These are phyloP conservation scores for Drosophila lacicola DNA, from an alignment of 2,888 invertebrate genomes.

Conservation along the genomic window DNA sequence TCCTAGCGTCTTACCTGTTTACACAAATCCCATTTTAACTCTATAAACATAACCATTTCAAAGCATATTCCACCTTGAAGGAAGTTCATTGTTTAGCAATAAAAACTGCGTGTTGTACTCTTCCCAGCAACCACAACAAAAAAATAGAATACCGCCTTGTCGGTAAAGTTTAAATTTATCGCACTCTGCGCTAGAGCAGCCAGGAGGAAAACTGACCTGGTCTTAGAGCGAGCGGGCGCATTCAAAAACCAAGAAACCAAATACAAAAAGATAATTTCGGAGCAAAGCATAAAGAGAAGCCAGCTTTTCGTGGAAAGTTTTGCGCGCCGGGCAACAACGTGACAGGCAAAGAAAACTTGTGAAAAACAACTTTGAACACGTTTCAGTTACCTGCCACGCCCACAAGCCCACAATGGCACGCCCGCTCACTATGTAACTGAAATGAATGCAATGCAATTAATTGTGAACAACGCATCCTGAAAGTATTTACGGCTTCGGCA, in stretches of 20 bases:
- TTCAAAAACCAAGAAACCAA: conserved; percentile 31
- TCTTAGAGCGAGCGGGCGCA: conserved; percentile 9
- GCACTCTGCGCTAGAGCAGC: conserved; percentile 13
- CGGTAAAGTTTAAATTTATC: conserved; percentile 59
- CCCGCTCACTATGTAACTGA: conserved; percentile 46
- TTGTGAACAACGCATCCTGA: conserved; percentile 58
- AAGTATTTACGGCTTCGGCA: conserved; percentile 48
- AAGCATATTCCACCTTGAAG: conserved; percentile 5
- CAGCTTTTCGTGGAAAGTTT: conserved; percentile 56
- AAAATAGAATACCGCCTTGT: conserved; percentile 16
- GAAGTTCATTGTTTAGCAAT: conserved; percentile 42
- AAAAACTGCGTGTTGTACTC: conserved; percentile 12
- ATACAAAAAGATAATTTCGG: conserved; percentile 58
- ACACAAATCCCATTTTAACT: conserved; percentile 1
- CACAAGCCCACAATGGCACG: neutral
- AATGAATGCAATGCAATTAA: conserved; percentile 69
- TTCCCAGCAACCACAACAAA: neutral
- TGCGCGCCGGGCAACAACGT: conserved; percentile 45
- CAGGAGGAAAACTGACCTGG: conserved; percentile 40
- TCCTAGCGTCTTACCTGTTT: neutral
- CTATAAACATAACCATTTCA: conserved; percentile 14
- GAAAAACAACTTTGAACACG: conserved; percentile 61
- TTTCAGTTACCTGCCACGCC: conserved; percentile 47
- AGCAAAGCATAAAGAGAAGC: conserved; percentile 50
- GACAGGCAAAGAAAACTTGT: conserved; percentile 51